Base-by-base conservation (phyloP, 2,888 invertebrate species). In the Aleiodes alternator region DNA sequence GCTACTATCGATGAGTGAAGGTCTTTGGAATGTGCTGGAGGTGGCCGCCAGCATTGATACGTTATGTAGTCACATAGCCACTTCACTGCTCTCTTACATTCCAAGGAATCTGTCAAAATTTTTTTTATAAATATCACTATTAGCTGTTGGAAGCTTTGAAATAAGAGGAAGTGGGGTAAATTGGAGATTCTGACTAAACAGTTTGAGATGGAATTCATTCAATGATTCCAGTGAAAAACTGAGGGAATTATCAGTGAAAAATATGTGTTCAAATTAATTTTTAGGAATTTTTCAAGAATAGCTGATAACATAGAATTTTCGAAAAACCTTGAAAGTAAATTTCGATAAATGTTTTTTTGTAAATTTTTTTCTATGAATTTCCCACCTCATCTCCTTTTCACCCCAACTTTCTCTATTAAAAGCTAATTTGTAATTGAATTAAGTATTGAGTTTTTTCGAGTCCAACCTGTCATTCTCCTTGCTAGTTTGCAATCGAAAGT, bases 41-140 rank as follows among this genome's bases (percentile, higher is more conserved):
- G 98, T 72, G 97, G 98, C 80, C 97, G 94, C 84, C 96, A 96
- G 91, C 98, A 98, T 89, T 98, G 98, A 89, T 96, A 95, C 72
- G 96, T 95, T 84, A 99, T 98, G 91, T 98, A 99, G 91, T 99
- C 98, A 90, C 99, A 99, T 75, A 99, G 94, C 96, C 98, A 98
- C 85, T 98, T 98, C 29, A 99, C 98, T 12, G 97, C 96, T 85
- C 97, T 92, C 90, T 96, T 96, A 88, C 97, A 96, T 90, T 97
- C 97, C 84, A 96, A 91, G 72, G 95, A 95, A 91, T 96, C 97
- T 97, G 90, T 79, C 86, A 88, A 78, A n/a, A 16, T 72, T 38
- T 70, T 38, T 70, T 51, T 43, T 16, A 12, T 55, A 23, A 59
- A 55, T 34, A 38, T 57, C 11, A 12, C 14, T 43, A 69, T n/a